Evolutionary conservation across 2,888 invertebrate species (phyloP).

Genomic region (Dugesia japonica): DNA sequence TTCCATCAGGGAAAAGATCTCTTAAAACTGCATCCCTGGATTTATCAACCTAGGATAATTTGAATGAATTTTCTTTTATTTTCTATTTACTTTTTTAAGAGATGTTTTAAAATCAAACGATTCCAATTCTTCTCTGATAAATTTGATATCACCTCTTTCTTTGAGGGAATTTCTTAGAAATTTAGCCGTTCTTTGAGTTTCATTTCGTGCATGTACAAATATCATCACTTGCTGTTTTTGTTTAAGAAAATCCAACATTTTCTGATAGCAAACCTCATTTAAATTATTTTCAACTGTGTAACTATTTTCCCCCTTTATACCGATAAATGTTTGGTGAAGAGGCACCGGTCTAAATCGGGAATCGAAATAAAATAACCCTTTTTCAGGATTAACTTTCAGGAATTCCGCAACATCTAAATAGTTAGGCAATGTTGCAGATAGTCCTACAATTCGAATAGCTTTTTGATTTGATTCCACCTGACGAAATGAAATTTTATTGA

Average conservation of each 20-base stretch:
- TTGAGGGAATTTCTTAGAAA: neutral
- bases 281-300: constrained; percentile 20
- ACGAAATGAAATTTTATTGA: too few species aligned
- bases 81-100: neutral
- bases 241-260: constrained; percentile 32
- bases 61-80: neutral
- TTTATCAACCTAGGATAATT: neutral
- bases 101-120: neutral
- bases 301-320: constrained; percentile 50
- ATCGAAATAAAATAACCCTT: constrained; percentile 72
- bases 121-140: neutral
- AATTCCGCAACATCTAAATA: constrained; percentile 87
- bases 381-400: constrained; percentile 71
- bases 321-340: constrained; percentile 72
- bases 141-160: neutral
- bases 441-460: constrained; percentile 86
- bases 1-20: neutral
- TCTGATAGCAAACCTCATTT: constrained; percentile 29
- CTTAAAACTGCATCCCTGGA: neutral
- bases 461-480: constrained; percentile 51
- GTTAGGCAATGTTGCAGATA: constrained; percentile 91
- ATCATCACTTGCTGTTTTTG: constrained; percentile 60
- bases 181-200: constrained; percentile 69
- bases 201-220: constrained; percentile 91
- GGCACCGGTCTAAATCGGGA: constrained; percentile 67